phyloP scores from a whole-genome alignment of 2,888 invertebrate species.

The Gandaritis pyraliata region DNA sequence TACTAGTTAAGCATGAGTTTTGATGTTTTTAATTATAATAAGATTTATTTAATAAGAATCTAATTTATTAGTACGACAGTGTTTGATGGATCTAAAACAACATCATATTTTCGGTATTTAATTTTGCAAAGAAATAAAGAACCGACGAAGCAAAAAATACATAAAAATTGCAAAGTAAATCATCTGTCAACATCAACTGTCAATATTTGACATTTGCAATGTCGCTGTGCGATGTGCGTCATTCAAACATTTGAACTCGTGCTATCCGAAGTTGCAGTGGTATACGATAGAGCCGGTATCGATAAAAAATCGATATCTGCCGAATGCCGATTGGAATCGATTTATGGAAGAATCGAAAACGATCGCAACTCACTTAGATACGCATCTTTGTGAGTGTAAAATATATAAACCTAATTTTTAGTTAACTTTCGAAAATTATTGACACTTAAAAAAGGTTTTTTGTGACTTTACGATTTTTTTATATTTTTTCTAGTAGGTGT shows the following conservation, averaged over 20 bases:
- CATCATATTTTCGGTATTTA: too few species aligned
- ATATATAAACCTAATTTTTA: conserved; percentile 13
- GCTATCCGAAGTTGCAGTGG: conserved; percentile 40
- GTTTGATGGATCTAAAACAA: too few species aligned
- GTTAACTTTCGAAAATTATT: conserved; percentile 13
- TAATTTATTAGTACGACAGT: too few species aligned
- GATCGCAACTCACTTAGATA: conserved; percentile 25
- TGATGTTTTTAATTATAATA: not conserved
- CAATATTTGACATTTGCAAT: too few species aligned
- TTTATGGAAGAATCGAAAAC: conserved; percentile 23
- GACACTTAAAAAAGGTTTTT: conserved; percentile 3
- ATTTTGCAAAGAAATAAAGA: too few species aligned
- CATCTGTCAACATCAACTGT: too few species aligned
- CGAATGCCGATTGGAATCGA: conserved; percentile 25
- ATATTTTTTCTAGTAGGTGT: not conserved
- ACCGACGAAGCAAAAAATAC: too few species aligned
- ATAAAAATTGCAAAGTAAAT: too few species aligned
- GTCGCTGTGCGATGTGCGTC: too few species aligned
- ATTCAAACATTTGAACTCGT: not conserved
- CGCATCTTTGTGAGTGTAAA: conserved; percentile 14
- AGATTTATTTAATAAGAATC: too few species aligned
- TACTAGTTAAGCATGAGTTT: conserved; percentile 2
- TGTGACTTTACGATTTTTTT: not conserved
- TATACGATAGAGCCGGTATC: conserved; percentile 31
- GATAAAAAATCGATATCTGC: conserved; percentile 39